Percentiles rank a stretch among this genome's conserved stretches.
These are phyloP conservation scores for Prunella strophiata DNA, from an alignment of 2,797 vertebrate species.

Conservation along the genomic window DNA sequence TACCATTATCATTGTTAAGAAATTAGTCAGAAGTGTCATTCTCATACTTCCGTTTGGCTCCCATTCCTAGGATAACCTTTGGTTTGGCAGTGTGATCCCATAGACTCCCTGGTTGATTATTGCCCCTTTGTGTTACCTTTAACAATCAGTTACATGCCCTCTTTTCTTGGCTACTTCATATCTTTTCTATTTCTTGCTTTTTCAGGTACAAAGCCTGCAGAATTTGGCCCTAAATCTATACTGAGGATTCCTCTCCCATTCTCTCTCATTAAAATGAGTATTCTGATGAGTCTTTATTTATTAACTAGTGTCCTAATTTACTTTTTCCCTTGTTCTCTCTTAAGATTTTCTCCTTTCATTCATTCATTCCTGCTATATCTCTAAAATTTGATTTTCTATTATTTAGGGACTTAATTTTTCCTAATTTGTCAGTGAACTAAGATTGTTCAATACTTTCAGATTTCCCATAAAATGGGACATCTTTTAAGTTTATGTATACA, in stretches of 20 bases:
- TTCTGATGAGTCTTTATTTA: neutral
- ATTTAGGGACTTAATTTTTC: neutral
- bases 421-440: neutral
- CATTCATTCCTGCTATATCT: neutral
- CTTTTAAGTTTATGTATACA: neutral
- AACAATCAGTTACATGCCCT: neutral
- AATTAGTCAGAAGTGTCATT: neutral
- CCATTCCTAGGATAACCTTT: neutral
- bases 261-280: neutral
- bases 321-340: neutral
- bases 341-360: neutral
- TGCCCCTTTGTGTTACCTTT: neutral
- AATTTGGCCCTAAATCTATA: neutral
- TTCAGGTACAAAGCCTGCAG: neutral
- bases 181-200: neutral
- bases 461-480: neutral
- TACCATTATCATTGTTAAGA: neutral
- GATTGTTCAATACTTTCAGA: neutral
- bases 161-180: neutral
- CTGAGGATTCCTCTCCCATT: neutral
- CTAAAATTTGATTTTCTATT: neutral
- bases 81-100: neutral
- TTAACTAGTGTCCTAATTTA: neutral
- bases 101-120: neutral
- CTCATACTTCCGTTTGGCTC: neutral